Conservation (phyloP, 1,140 invertebrate species). For the Oryzaephilus surinamensis region DNA sequence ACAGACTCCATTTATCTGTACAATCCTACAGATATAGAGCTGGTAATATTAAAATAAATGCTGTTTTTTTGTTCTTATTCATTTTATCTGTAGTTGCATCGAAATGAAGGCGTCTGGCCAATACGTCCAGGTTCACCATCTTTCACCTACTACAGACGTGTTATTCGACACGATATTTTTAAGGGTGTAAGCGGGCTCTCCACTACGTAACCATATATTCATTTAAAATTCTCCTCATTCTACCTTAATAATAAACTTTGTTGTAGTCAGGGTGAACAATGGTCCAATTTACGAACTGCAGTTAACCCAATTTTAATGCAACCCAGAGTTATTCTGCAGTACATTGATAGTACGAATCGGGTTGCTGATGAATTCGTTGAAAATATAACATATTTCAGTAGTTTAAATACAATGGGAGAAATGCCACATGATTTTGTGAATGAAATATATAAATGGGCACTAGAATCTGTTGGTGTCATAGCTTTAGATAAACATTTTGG, state of each 20-base stretch:
- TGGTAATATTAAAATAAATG: too few species aligned
- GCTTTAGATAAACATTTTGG: slow-evolving; percentile 55
- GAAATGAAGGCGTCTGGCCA: slow-evolving; percentile 21
- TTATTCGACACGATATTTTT: too few species aligned
- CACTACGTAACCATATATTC: too few species aligned
- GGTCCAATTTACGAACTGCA: slow-evolving; percentile 41
- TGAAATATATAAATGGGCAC: slow-evolving; percentile 54
- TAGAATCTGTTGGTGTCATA: slow-evolving; percentile 58
- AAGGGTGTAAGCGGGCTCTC: slow-evolving; percentile 9
- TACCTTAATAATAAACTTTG: slow-evolving; percentile 4
- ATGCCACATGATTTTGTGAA: slow-evolving; percentile 46
- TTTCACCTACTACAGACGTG: too few species aligned
- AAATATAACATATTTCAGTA: slow-evolving; percentile 44
- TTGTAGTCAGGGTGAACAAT: slow-evolving; percentile 42
- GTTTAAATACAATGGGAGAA: slow-evolving; percentile 38
- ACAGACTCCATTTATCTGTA: slow-evolving; percentile 9
- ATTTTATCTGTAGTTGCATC: too few species aligned
- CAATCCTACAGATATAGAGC: slow-evolving; percentile 18
- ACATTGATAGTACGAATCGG: slow-evolving; percentile 39
- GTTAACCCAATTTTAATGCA: too few species aligned
- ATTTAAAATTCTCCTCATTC: too few species aligned
- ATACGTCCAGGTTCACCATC: slow-evolving; percentile 12
- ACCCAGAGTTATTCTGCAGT: slow-evolving; percentile 38
- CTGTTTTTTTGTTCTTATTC: too few species aligned
- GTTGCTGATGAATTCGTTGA: slow-evolving; percentile 39